Evolutionary conservation across 2,797 vertebrate species (phyloP).

Genomic region (Macropus fuliginosus): DNA sequence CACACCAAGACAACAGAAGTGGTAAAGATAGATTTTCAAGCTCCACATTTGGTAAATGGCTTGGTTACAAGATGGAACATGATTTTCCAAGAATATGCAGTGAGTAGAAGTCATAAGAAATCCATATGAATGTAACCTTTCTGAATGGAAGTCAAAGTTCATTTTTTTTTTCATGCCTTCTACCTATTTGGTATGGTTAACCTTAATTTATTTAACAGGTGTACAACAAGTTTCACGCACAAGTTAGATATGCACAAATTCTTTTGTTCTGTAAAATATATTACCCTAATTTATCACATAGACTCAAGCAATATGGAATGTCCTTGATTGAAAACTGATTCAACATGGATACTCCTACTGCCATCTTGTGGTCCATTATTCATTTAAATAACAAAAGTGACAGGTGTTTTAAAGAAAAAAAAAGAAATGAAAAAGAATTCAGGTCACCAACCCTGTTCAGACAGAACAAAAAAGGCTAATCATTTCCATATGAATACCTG

Average conservation of each 20-base stretch:
- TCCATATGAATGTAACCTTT: not conserved
- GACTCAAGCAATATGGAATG: slow-evolving; percentile 16
- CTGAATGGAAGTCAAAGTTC: slow-evolving; percentile 26
- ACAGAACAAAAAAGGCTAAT: not conserved
- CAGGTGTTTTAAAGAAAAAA: not conserved
- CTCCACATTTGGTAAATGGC: not conserved
- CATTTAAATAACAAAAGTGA: slow-evolving; percentile 52
- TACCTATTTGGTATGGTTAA: slow-evolving; percentile 32
- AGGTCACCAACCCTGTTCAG: not conserved
- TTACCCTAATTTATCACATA: slow-evolving; percentile 38
- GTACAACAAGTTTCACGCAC: slow-evolving; percentile 54
- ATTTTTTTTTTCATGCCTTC: not conserved
- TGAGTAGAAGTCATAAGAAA: not conserved
- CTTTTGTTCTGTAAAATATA: slow-evolving; percentile 42
- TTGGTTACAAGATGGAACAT: slow-evolving; percentile 34
- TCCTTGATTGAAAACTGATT: not conserved
- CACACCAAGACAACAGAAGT: slow-evolving; percentile 2
- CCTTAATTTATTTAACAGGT: slow-evolving; percentile 64
- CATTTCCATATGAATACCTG: not conserved
- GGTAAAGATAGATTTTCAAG: not conserved
- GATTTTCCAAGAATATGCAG: not conserved
- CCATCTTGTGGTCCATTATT: slow-evolving; percentile 83
- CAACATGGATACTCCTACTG: slow-evolving; percentile 80
- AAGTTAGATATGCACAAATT: slow-evolving; percentile 19
- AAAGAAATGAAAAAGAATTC: not conserved